Conservation (phyloP, 2,797 vertebrate genomes). For the Melanotaenia boesemani region DNA sequence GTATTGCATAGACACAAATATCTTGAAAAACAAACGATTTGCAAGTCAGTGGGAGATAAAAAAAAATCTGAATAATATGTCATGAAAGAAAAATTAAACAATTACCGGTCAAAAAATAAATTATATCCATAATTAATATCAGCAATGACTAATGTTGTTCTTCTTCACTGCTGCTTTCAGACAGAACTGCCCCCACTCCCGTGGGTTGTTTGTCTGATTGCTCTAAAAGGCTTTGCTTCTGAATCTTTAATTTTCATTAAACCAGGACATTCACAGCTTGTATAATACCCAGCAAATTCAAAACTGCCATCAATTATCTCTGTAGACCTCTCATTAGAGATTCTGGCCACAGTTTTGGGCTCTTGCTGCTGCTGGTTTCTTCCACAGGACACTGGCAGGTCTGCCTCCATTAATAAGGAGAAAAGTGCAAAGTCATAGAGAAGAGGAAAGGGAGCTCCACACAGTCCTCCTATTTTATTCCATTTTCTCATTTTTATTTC, state of each 20-base stretch:
- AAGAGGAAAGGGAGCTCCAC: slow-evolving; percentile 20
- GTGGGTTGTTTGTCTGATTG: slow-evolving; percentile 66
- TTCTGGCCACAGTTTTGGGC: slow-evolving; percentile 67
- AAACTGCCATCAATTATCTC: slow-evolving; percentile 74
- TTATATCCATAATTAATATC: slow-evolving; percentile 12
- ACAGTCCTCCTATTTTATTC: slow-evolving; percentile 26
- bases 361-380: slow-evolving; percentile 49
- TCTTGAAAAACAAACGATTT: not conserved
- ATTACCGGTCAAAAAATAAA: not conserved
- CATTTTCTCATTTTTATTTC: slow-evolving; percentile 33
- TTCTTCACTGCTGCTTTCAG: slow-evolving; percentile 33
- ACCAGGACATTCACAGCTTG: slow-evolving; percentile 49
- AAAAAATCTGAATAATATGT: not conserved
- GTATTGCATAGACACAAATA: not conserved
- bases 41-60: not conserved
- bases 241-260: slow-evolving; percentile 80
- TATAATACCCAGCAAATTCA: slow-evolving; percentile 64
- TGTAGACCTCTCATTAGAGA: slow-evolving; percentile 73
- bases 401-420: slow-evolving; percentile 65
- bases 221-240: slow-evolving; percentile 76
- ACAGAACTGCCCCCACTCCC: slow-evolving; percentile 31
- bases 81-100: not conserved
- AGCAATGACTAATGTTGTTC: slow-evolving; percentile 22
- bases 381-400: slow-evolving; percentile 54
- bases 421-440: slow-evolving; percentile 81